These are phyloP conservation scores for Lutraria rhynchaena DNA, from an alignment of 1,140 invertebrate species.

Conservation along the genomic window DNA sequence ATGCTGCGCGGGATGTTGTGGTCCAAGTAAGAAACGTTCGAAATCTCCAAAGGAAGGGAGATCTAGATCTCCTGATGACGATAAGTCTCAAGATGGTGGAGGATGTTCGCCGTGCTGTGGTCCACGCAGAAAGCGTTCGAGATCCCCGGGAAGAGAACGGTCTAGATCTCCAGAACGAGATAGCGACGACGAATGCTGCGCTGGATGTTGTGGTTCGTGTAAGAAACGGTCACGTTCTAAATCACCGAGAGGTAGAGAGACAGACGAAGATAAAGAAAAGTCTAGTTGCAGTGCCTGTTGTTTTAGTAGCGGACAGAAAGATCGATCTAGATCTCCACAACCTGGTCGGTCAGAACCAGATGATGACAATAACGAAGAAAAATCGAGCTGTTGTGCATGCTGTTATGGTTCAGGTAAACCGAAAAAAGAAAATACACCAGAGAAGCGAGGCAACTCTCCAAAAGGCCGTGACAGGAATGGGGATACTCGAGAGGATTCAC, in stretches of 20 bases:
- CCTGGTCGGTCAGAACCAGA: neutral
- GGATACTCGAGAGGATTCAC: too few relatives aligned
- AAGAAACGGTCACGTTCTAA: neutral
- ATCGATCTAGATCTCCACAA: neutral
- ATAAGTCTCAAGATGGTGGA: neutral
- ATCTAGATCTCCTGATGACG: neutral
- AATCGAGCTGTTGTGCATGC: slow-evolving; percentile 26
- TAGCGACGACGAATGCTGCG: slow-evolving; percentile 6
- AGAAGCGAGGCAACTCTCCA: too few relatives aligned
- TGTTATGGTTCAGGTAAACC: slow-evolving; percentile 7
- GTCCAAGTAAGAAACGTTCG: neutral
- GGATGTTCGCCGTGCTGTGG: neutral
- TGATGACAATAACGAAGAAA: slow-evolving; percentile 23
- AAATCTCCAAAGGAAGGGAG: neutral
- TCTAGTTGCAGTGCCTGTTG: slow-evolving; percentile 25
- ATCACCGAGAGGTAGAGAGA: neutral
- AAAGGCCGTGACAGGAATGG: too few relatives aligned
- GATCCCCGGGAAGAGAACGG: neutral
- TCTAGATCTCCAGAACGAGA: neutral
- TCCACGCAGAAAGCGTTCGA: neutral
- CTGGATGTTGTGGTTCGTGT: neutral
- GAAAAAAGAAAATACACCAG: neutral
- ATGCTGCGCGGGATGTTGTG: slow-evolving; percentile 21
- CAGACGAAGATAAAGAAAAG: neutral
- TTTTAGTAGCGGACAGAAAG: neutral